Percentiles rank a stretch among this genome's conserved stretches.
These are phyloP conservation scores for Drosophila limbata DNA, from an alignment of 2,888 invertebrate species.

Conservation along the genomic window DNA sequence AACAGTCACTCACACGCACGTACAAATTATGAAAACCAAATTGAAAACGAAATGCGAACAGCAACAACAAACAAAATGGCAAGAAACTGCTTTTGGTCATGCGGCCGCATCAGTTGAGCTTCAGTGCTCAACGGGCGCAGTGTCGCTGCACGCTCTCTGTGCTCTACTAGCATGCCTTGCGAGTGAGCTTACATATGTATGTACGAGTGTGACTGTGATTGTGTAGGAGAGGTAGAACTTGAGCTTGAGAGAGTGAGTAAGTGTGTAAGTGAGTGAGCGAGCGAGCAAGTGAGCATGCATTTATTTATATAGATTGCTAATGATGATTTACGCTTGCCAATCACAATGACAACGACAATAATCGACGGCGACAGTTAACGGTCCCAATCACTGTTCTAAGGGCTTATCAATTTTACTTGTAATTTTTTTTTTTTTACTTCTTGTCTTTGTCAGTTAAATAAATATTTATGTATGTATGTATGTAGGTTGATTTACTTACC, in stretches of 20 bases:
- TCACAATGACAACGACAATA: slow-evolving; percentile 47
- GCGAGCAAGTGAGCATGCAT: slow-evolving; percentile 58
- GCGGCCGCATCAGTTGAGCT: slow-evolving; percentile 78
- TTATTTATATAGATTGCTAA: slow-evolving; percentile 76
- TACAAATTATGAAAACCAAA: slow-evolving; percentile 42
- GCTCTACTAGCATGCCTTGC: background rate
- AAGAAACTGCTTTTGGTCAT: slow-evolving; percentile 76
- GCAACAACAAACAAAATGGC: slow-evolving; percentile 75
- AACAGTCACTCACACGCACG: slow-evolving; percentile 3
- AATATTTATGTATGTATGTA: background rate
- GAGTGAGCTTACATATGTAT: slow-evolving; percentile 15
- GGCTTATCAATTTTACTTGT: slow-evolving; percentile 48
- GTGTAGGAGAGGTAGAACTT: slow-evolving; percentile 31
- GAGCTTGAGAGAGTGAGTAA: slow-evolving; percentile 25
- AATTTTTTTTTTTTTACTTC: slow-evolving; percentile 3
- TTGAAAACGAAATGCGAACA: slow-evolving; percentile 73
- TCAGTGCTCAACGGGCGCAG: slow-evolving; percentile 71
- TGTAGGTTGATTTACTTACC: slow-evolving; percentile 76
- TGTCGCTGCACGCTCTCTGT: slow-evolving; percentile 19
- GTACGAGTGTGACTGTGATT: slow-evolving; percentile 11
- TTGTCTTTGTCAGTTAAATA: slow-evolving; percentile 43
- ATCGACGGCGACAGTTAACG: slow-evolving; percentile 37
- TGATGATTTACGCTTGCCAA: slow-evolving; percentile 72
- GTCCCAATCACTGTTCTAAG: slow-evolving; percentile 18
- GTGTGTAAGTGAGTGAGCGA: slow-evolving; percentile 14